Percentiles rank a stretch among this genome's conserved stretches.
phyloP scores from a whole-genome alignment of 2,113 vertebrate species.

The Plecotus auritus region DNA sequence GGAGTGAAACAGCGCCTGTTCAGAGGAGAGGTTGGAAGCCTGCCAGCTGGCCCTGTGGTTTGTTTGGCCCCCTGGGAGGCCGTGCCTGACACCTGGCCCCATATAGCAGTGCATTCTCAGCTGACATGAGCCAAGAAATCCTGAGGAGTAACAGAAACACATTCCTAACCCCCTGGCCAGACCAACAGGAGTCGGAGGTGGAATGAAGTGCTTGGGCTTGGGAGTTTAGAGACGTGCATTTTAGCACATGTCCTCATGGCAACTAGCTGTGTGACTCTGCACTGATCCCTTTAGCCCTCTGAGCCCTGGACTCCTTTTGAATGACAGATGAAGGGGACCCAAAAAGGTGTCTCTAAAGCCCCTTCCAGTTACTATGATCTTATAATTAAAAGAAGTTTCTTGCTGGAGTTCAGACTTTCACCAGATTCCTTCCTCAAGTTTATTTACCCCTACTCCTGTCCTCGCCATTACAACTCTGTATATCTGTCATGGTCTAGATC shows the following conservation, averaged over 20 bases:
- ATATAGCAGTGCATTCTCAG: conserved; percentile 6
- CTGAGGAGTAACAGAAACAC: neutral
- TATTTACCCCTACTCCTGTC: neutral
- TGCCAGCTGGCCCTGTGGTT: neutral
- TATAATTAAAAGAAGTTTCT: conserved; percentile 5
- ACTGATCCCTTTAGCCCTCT: neutral
- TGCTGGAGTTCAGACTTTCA: neutral
- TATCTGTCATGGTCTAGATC: neutral
- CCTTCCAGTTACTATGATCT: neutral
- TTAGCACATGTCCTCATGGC: neutral
- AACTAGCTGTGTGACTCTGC: neutral
- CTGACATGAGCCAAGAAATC: neutral
- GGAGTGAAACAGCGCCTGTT: neutral
- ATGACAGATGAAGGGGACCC: neutral
- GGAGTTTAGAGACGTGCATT: neutral
- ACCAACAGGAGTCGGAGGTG: neutral
- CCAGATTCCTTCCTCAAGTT: neutral
- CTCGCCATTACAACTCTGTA: neutral
- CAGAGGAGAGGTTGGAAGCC: neutral
- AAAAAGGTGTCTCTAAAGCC: neutral
- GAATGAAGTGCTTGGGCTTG: neutral
- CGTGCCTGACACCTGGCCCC: neutral
- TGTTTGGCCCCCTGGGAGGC: neutral
- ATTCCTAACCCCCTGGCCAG: neutral
- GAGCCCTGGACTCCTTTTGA: neutral